A percentile compares a stretch with the other conserved stretches of the same genome.
Conservation (phyloP, 2,797 vertebrate species). For the Cryptoblepharus egeriae region DNA sequence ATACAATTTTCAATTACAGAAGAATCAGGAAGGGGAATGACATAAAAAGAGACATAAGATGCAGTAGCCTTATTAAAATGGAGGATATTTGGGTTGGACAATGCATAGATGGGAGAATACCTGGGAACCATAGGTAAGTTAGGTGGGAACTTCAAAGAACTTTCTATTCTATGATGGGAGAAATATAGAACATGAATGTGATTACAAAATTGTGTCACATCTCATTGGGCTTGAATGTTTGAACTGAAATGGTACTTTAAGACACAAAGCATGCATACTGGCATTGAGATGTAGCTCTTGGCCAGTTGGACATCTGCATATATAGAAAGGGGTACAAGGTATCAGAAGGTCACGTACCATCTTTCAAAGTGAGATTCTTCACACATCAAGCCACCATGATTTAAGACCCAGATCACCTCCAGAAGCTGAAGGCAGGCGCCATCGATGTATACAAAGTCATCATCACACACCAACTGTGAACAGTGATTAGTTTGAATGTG, state of each 20-base stretch:
- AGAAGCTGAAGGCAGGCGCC: background rate
- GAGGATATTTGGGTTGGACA: no score
- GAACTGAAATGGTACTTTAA: background rate
- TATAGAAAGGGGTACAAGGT: background rate
- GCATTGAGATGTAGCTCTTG: background rate
- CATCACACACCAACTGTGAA: slow-evolving; percentile 4
- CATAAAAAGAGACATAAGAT: no score
- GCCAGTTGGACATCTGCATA: background rate
- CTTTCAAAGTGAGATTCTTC: background rate
- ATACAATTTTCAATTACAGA: no score
- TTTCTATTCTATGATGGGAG: no score
- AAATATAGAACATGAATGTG: no score
- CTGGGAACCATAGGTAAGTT: no score
- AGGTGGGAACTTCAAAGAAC: no score
- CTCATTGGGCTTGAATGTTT: background rate
- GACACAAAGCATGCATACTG: background rate
- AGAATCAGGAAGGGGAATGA: no score
- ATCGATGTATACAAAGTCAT: background rate
- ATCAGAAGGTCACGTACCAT: background rate
- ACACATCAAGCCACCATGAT: slow-evolving; percentile 11
- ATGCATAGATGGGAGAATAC: no score
- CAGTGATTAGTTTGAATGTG: slow-evolving; percentile 22
- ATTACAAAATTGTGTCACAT: background rate
- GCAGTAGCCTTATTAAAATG: no score
- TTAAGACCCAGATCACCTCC: slow-evolving; percentile 14